Percentiles rank a stretch among this genome's conserved stretches.
Conservation (phyloP, 64 coral and sea anemone species). For the Stylophora pistillata region DNA sequence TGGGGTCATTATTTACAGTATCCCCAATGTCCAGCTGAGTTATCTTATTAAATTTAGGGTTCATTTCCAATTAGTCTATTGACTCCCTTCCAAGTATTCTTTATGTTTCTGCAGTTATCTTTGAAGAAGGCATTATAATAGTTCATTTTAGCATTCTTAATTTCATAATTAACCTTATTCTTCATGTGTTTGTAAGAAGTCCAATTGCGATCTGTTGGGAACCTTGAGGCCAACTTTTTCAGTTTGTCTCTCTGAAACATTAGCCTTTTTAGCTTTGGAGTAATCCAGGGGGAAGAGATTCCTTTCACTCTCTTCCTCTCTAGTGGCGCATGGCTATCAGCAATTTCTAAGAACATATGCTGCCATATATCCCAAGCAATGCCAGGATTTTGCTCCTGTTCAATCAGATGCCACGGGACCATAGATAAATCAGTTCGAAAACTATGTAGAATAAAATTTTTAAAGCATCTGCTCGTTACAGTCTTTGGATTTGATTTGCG, state of each 20-base stretch:
- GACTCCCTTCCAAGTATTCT: not conserved
- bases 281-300: constrained; percentile 23
- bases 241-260: constrained; percentile 47
- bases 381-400: no score
- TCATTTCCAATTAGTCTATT: not conserved
- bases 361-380: no score
- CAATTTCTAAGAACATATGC: no score
- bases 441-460: not conserved
- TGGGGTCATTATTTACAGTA: constrained; percentile 15
- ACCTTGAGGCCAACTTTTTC: constrained; percentile 25
- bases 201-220: not conserved
- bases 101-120: not conserved
- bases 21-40: not conserved
- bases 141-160: not conserved
- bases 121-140: not conserved
- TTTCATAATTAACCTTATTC: not conserved
- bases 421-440: not conserved
- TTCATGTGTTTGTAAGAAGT: not conserved
- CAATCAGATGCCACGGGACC: no score
- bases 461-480: not conserved
- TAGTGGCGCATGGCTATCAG: no score
- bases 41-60: not conserved
- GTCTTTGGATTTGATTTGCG: constrained; percentile 4
- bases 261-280: constrained; percentile 30
- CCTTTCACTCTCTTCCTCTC: no score